Conservation (phyloP, 2,113 vertebrate genomes). For the Scalopus aquaticus region DNA sequence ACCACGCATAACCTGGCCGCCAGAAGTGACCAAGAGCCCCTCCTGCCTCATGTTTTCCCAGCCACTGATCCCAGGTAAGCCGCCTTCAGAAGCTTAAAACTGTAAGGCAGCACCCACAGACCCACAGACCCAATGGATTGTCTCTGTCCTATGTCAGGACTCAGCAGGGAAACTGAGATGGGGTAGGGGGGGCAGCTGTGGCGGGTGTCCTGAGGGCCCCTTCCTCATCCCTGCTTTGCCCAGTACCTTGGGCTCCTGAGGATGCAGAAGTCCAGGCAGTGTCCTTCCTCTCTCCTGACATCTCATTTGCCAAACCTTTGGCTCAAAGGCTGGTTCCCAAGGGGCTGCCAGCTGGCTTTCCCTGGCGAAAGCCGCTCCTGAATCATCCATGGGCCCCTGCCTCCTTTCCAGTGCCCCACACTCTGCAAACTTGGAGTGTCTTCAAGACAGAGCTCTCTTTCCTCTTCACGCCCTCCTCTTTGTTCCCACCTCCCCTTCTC, state of each 20-base stretch:
- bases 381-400: neutral
- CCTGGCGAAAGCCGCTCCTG: neutral
- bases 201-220: neutral
- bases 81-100: neutral
- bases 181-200: neutral
- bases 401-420: neutral
- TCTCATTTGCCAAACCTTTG: neutral
- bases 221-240: neutral
- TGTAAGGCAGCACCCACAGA: neutral
- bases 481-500: neutral
- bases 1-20: too few species aligned
- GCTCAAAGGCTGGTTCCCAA: neutral
- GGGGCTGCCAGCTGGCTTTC: neutral
- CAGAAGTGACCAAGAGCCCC: neutral
- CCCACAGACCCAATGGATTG: too few species aligned
- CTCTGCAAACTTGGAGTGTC: neutral
- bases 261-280: neutral
- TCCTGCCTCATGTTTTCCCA: neutral
- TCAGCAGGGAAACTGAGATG: neutral
- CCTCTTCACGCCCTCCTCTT: neutral
- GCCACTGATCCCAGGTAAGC: rapidly evolving
- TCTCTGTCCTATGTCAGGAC: neutral
- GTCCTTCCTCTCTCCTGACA: neutral
- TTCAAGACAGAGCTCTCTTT: neutral
- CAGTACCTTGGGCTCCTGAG: neutral